These are phyloP conservation scores for Brachionus calyciflorus DNA, from an alignment of 1,140 invertebrate genomes.

Conservation along the genomic window DNA sequence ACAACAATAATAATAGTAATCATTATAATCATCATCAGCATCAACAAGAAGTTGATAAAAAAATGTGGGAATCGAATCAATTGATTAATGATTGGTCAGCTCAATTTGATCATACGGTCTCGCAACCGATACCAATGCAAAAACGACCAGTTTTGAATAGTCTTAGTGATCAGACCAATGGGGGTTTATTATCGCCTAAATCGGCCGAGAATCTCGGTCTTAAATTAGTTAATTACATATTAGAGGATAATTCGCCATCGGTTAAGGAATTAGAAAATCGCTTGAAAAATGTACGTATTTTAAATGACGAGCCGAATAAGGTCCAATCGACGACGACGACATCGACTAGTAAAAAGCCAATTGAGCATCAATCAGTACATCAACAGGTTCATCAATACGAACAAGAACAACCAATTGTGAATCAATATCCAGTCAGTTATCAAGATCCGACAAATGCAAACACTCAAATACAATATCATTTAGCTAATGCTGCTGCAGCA, in stretches of 20 bases:
- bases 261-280: constrained; percentile 24
- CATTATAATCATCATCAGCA: no score
- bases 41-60: not conserved
- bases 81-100: constrained; percentile 5
- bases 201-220: constrained; percentile 36
- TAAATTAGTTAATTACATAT: constrained; percentile 36
- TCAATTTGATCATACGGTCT: constrained; percentile 23
- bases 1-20: no score
- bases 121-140: constrained; percentile 46
- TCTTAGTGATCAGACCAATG: not conserved
- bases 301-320: not conserved
- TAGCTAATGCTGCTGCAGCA: not conserved
- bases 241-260: constrained; percentile 42
- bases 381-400: not conserved
- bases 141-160: not conserved
- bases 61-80: not conserved
- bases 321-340: not conserved
- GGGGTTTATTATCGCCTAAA: constrained; percentile 33
- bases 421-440: not conserved
- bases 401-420: not conserved
- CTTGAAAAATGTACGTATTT: not conserved
- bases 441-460: not conserved
- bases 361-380: not conserved
- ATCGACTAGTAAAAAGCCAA: not conserved
- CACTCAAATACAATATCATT: not conserved